Conservation (phyloP, 2,113 vertebrate species). For the Planiliza haematocheilus region DNA sequence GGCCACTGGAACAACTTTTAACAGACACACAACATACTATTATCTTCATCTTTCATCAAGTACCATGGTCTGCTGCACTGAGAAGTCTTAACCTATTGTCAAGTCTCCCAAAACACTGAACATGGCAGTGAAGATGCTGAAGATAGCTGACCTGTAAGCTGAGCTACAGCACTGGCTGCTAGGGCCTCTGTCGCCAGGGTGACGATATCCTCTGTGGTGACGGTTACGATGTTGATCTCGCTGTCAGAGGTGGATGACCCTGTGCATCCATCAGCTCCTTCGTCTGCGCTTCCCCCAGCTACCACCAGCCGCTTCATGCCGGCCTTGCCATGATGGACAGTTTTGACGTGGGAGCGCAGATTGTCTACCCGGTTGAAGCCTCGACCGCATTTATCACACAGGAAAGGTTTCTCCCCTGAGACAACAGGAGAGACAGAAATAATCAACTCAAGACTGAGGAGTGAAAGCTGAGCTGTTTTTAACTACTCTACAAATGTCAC, state of each 20-base stretch:
- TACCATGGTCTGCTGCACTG: neutral
- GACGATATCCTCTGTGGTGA: conserved; percentile 93
- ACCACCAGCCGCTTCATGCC: conserved; percentile 93
- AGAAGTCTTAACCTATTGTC: neutral
- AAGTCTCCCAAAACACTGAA: neutral
- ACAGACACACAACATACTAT: conserved; percentile 19
- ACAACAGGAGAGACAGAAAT: neutral
- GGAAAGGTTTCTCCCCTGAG: conserved; percentile 95
- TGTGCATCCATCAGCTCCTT: conserved; percentile 62
- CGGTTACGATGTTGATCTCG: conserved; percentile 93
- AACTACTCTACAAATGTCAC: neutral
- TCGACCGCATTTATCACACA: conserved; percentile 96
- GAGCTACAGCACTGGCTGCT: conserved; percentile 89
- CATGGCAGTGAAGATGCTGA: neutral
- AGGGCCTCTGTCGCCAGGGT: conserved; percentile 92
- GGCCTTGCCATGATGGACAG: conserved; percentile 95
- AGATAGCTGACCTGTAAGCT: conserved; percentile 89
- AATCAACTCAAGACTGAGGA: neutral
- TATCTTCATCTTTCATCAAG: neutral
- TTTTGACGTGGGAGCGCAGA: conserved; percentile 96
- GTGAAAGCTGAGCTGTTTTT: neutral
- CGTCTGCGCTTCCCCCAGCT: conserved; percentile 61
- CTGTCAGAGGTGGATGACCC: conserved; percentile 73
- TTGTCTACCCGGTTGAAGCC: conserved; percentile 99
- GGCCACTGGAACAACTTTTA: conserved; percentile 90